Evolutionary conservation across 2,888 invertebrate genomes (phyloP).

Genomic region (Megastigmus dorsalis): DNA sequence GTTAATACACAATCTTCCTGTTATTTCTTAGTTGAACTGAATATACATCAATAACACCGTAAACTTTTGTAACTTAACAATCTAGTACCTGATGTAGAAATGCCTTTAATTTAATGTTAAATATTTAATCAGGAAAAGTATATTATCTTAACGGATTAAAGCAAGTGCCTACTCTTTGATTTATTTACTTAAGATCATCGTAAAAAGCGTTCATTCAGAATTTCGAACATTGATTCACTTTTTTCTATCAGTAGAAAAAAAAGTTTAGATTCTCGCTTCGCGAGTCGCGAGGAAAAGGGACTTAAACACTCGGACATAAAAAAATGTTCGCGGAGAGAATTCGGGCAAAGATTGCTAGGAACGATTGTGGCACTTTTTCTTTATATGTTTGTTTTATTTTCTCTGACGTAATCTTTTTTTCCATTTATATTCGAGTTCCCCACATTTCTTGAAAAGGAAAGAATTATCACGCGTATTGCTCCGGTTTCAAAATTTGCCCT

Average conservation of each 20-base stretch:
- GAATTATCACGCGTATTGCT: conserved; percentile 64
- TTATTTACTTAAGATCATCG: not conserved
- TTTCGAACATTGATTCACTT: not conserved
- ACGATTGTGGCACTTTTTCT: conserved; percentile 62
- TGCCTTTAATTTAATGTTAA: too few species aligned
- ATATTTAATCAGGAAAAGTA: too few species aligned
- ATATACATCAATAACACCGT: too few species aligned
- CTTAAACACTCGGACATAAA: not conserved
- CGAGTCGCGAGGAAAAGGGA: not conserved
- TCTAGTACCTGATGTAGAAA: too few species aligned
- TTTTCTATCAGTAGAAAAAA: not conserved
- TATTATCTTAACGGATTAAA: too few species aligned
- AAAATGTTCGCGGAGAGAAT: conserved; percentile 21
- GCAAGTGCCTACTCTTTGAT: not conserved
- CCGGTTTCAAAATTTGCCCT: conserved; percentile 51
- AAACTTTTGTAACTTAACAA: too few species aligned
- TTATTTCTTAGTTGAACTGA: too few species aligned
- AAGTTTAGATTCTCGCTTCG: not conserved
- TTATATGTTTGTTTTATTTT: conserved; percentile 24
- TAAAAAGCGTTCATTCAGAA: conserved; percentile 2
- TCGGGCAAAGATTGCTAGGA: conserved; percentile 56
- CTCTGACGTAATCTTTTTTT: conserved; percentile 46
- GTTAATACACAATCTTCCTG: too few species aligned
- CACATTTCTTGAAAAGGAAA: conserved; percentile 29
- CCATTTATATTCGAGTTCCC: conserved; percentile 31